phyloP scores from a whole-genome alignment of 2,113 vertebrate genomes.

The Columbina picui region DNA sequence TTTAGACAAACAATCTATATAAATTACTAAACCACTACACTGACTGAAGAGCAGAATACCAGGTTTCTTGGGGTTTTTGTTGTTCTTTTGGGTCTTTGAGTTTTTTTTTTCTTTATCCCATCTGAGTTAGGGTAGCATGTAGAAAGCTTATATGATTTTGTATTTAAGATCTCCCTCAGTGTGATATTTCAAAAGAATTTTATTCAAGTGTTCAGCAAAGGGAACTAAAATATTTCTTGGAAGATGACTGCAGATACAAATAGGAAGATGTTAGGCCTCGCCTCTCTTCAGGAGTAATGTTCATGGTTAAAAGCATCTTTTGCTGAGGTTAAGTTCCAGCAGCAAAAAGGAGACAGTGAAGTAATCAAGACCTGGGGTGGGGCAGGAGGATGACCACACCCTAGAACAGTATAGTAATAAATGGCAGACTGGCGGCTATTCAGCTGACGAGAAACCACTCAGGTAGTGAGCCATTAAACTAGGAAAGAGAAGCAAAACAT shows the following conservation, averaged over 20 bases:
- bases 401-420: neutral
- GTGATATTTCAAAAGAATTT: neutral
- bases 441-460: neutral
- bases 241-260: neutral
- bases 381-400: neutral
- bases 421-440: neutral
- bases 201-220: neutral
- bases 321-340: neutral
- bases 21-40: neutral
- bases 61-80: neutral
- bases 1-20: neutral
- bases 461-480: neutral
- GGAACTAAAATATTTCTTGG: neutral
- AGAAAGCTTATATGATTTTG: neutral
- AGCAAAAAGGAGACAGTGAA: neutral
- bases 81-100: neutral
- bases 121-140: neutral
- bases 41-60: neutral
- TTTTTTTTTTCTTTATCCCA: neutral
- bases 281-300: neutral
- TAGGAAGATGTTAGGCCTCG: neutral
- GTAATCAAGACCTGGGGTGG: neutral
- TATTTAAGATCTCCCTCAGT: neutral
- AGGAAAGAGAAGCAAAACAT: neutral
- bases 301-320: neutral